Evolutionary conservation across 2,113 vertebrate genomes (phyloP).

Genomic region (Chunga burmeisteri): DNA sequence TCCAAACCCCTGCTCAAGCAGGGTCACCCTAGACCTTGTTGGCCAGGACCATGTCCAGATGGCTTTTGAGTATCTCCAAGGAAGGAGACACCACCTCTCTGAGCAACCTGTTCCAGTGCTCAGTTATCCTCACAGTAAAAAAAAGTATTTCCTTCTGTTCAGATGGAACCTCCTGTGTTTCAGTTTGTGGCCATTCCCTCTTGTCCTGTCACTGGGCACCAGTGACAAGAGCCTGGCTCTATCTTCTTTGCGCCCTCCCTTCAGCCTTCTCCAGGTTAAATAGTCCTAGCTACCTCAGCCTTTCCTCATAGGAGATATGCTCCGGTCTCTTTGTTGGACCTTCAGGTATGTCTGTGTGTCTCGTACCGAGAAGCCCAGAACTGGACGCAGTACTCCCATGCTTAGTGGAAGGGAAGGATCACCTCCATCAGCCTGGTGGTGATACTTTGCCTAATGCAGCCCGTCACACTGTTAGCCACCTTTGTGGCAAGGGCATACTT

Average conservation of each 20-base stretch:
- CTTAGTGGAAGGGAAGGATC: neutral
- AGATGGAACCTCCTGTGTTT: neutral
- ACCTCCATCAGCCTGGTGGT: neutral
- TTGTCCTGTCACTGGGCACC: neutral
- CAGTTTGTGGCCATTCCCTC: neutral
- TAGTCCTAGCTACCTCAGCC: neutral
- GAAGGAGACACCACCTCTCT: neutral
- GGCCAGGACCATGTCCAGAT: neutral
- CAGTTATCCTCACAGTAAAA: neutral
- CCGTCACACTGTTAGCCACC: accelerated
- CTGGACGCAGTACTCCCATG: neutral
- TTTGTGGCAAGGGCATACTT: neutral
- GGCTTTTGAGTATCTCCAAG: neutral
- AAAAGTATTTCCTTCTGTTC: neutral
- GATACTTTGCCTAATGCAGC: neutral
- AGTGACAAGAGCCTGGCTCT: neutral
- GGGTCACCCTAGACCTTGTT: neutral
- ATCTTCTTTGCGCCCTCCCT: neutral
- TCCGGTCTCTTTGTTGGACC: neutral
- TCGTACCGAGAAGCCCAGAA: neutral
- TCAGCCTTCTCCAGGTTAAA: neutral
- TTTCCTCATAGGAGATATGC: neutral
- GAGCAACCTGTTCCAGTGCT: neutral
- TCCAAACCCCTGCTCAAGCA: neutral
- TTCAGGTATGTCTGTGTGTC: neutral